A percentile compares a stretch with the other conserved stretches of the same genome.
These are phyloP conservation scores for Rhingia rostrata DNA, from an alignment of 2,888 invertebrate species.

Conservation along the genomic window DNA sequence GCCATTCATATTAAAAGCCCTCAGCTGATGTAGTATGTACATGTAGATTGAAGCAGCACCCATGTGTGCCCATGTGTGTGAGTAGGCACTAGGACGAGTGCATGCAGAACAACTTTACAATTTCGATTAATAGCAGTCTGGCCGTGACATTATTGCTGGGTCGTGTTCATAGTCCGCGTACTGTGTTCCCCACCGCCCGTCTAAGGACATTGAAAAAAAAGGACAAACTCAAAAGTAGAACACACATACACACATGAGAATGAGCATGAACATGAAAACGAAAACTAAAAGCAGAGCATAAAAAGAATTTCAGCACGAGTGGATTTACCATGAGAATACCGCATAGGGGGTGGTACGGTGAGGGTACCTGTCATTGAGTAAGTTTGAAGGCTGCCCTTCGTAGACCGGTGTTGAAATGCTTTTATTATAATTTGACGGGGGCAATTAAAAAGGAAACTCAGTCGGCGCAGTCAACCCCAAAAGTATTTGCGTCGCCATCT, in stretches of 20 bases:
- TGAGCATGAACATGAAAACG: neutral
- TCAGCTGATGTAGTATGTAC: slow-evolving; percentile 23
- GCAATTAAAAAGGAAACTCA: slow-evolving; percentile 59
- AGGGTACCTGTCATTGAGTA: slow-evolving; percentile 48
- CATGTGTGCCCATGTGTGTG: slow-evolving; percentile 31
- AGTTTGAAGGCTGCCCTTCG: slow-evolving; percentile 71
- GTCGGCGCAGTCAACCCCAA: slow-evolving; percentile 33
- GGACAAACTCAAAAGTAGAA: slow-evolving; percentile 64
- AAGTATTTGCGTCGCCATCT: slow-evolving; percentile 37
- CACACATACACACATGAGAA: slow-evolving; percentile 46
- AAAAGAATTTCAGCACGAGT: slow-evolving; percentile 51
- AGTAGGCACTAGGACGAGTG: neutral
- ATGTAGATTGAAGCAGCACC: slow-evolving; percentile 24
- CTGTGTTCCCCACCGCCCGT: neutral
- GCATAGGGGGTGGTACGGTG: neutral
- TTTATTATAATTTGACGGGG: slow-evolving; percentile 18
- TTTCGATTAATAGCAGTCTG: slow-evolving; percentile 73
- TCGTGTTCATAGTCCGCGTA: slow-evolving; percentile 17
- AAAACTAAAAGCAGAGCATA: slow-evolving; percentile 39
- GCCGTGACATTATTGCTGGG: slow-evolving; percentile 73
- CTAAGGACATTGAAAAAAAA: slow-evolving; percentile 38
- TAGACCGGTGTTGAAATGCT: slow-evolving; percentile 43
- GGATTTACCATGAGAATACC: slow-evolving; percentile 52
- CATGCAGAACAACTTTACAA: slow-evolving; percentile 61
- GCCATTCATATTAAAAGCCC: slow-evolving; percentile 41